These are phyloP conservation scores for Prionailurus viverrinus DNA, from an alignment of 2,113 vertebrate genomes.

Conservation along the genomic window DNA sequence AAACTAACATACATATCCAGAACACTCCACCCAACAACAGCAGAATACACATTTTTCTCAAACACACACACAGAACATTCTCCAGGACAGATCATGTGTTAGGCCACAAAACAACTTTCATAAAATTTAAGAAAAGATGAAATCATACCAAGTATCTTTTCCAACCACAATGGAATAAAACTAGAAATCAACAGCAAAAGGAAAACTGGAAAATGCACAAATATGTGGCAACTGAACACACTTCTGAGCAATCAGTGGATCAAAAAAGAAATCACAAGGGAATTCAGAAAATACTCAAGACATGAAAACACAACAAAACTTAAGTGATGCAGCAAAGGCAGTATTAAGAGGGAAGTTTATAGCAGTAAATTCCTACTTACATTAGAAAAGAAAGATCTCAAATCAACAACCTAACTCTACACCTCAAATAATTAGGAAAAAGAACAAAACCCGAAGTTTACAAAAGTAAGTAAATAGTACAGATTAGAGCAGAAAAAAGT, in stretches of 20 bases:
- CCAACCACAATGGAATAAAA: not conserved
- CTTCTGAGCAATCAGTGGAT: not conserved
- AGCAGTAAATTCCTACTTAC: not conserved
- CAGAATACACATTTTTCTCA: no score
- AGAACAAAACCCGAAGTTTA: not conserved
- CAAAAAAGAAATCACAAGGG: no score
- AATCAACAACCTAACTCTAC: no score
- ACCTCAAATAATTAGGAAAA: no score
- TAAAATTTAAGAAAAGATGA: no score
- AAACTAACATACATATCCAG: no score
- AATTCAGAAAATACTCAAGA: not conserved
- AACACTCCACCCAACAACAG: no score
- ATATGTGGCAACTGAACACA: not conserved
- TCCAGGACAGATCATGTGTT: no score
- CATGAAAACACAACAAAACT: constrained; percentile 8
- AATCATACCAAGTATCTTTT: not conserved
- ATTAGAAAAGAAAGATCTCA: no score
- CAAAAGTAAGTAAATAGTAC: not conserved
- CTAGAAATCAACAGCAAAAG: not conserved
- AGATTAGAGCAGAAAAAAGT: not conserved
- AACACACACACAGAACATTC: no score
- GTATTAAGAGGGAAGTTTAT: not conserved
- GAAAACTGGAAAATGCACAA: constrained; percentile 10
- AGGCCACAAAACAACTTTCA: no score
- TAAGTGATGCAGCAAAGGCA: not conserved